These are phyloP conservation scores for Drosophila seguyi DNA, from an alignment of 1,140 invertebrate genomes.

Conservation along the genomic window DNA sequence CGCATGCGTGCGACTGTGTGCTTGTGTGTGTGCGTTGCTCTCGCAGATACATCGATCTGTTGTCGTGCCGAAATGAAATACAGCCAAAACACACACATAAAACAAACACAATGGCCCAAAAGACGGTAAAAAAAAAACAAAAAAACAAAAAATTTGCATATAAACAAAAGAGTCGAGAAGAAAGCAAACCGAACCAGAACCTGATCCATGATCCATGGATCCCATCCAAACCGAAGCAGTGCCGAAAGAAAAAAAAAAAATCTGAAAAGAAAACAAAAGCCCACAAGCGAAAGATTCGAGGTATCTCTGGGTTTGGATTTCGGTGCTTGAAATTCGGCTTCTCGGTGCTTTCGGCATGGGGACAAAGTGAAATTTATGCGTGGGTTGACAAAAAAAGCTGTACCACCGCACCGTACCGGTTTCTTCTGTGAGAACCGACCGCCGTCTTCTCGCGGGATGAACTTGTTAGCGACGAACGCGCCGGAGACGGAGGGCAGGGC, in stretches of 20 bases:
- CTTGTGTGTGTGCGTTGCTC: slow-evolving; percentile 31
- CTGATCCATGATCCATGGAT: slow-evolving; percentile 39
- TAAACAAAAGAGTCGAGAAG: slow-evolving; percentile 74
- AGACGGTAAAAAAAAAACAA: slow-evolving; percentile 54
- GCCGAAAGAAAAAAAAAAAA: slow-evolving; percentile 6
- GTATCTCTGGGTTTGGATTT: slow-evolving; percentile 22
- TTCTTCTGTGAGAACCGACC: slow-evolving; percentile 38
- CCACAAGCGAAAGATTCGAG: slow-evolving; percentile 12
- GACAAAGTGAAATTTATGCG: slow-evolving; percentile 80
- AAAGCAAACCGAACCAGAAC: slow-evolving; percentile 43
- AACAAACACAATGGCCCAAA: slow-evolving; percentile 36
- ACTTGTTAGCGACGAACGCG: slow-evolving; percentile 22
- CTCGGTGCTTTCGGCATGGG: slow-evolving; percentile 20
- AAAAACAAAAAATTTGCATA: slow-evolving; percentile 81
- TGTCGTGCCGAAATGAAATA: slow-evolving; percentile 74
- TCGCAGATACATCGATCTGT: slow-evolving; percentile 42
- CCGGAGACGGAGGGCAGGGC: slow-evolving; percentile 37
- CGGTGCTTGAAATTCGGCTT: slow-evolving; percentile 14
- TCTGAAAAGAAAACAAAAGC: slow-evolving; percentile 34
- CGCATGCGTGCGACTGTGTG: slow-evolving; percentile 10
- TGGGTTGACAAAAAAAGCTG: slow-evolving; percentile 78
- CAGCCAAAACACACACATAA: slow-evolving; percentile 50
- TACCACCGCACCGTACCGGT: slow-evolving; percentile 60
- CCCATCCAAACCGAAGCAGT: slow-evolving; percentile 12
- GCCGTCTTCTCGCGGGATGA: slow-evolving; percentile 24